These are phyloP conservation scores for Xerus inauris DNA, from an alignment of 2,113 vertebrate genomes.

Conservation along the genomic window DNA sequence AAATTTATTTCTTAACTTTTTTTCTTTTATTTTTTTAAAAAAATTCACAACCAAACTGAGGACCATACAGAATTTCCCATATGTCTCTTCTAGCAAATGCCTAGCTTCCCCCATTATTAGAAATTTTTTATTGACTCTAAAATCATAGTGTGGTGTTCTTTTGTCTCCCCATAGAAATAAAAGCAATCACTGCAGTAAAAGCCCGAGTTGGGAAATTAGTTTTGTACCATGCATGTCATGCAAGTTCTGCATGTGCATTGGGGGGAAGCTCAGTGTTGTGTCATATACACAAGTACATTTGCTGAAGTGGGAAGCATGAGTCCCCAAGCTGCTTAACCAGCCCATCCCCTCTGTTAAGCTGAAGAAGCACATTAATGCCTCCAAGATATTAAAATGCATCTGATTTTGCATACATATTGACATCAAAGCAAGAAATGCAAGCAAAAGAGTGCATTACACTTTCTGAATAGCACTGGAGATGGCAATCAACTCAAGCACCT, in stretches of 20 bases:
- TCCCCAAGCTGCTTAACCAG: slow-evolving; percentile 73
- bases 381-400: slow-evolving; percentile 79
- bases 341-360: slow-evolving; percentile 77
- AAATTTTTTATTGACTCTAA: background rate
- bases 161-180: slow-evolving; percentile 54
- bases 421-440: slow-evolving; percentile 82
- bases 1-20: background rate
- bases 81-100: accelerated
- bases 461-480: slow-evolving; percentile 81
- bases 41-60: background rate
- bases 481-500: slow-evolving; percentile 72
- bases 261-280: slow-evolving; percentile 58
- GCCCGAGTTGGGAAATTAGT: slow-evolving; percentile 45
- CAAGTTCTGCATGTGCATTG: slow-evolving; percentile 61
- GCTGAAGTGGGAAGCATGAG: slow-evolving; percentile 74
- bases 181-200: slow-evolving; percentile 40
- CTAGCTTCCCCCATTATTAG: background rate
- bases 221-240: slow-evolving; percentile 58
- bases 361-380: slow-evolving; percentile 72
- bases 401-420: slow-evolving; percentile 84
- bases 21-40: background rate
- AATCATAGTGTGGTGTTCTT: background rate
- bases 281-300: slow-evolving; percentile 63
- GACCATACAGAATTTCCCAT: background rate
- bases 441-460: slow-evolving; percentile 73